Evolutionary conservation across 1,140 invertebrate genomes (phyloP).

Genomic region (Ooceraea biroi): DNA sequence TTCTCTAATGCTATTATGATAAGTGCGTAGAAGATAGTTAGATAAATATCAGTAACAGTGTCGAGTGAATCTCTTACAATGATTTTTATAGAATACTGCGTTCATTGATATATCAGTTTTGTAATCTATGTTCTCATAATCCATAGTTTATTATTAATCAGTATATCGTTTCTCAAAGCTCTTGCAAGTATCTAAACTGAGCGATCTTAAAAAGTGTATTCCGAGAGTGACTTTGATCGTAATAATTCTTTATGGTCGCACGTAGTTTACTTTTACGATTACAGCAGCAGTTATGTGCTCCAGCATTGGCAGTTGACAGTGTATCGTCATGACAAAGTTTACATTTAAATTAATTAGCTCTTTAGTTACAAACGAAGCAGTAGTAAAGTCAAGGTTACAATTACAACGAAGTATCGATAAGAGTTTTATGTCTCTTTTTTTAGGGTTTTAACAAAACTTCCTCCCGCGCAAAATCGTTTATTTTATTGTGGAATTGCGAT

Average conservation of each 20-base stretch:
- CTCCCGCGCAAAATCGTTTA: constrained; percentile 79
- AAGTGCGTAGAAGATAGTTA: constrained; percentile 25
- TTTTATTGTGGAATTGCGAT: constrained; percentile 73
- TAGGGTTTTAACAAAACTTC: constrained; percentile 80
- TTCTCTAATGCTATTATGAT: constrained; percentile 13
- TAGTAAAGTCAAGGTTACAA: background rate
- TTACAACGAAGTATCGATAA: constrained; percentile 21
- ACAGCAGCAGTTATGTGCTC: background rate
- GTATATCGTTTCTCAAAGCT: constrained; percentile 32
- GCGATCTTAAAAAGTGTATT: constrained; percentile 59
- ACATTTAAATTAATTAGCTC: background rate
- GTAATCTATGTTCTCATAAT: constrained; percentile 8
- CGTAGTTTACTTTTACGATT: constrained; percentile 18
- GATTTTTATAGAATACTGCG: constrained; percentile 17
- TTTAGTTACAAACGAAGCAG: background rate
- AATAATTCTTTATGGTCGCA: background rate
- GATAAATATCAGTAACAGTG: constrained; percentile 17
- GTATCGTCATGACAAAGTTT: background rate
- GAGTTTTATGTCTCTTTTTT: constrained; percentile 45
- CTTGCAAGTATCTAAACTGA: constrained; percentile 54
- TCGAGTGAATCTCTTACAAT: constrained; percentile 3
- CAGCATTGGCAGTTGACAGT: constrained; percentile 4
- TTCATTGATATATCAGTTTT: constrained; percentile 38
- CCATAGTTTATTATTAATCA: constrained; percentile 18
- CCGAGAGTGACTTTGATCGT: constrained; percentile 6